Conservation (phyloP, 1,140 invertebrate species). For the Zaprionus nigranus region DNA sequence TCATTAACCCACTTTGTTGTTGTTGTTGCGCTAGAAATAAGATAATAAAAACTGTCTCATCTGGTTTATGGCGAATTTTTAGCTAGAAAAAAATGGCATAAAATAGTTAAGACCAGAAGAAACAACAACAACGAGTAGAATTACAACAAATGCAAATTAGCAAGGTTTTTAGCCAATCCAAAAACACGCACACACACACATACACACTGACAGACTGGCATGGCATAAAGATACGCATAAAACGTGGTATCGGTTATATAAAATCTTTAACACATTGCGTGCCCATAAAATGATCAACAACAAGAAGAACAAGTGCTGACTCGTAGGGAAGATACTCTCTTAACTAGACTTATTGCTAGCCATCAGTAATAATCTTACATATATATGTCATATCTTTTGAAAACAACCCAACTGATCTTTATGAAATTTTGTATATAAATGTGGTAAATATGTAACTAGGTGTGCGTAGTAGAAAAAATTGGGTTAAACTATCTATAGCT, state of each 20-base stretch:
- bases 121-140: conserved; percentile 22
- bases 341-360: too few species aligned
- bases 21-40: conserved; percentile 50
- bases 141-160: conserved; percentile 31
- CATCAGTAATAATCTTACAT: too few species aligned
- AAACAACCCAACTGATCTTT: neutral
- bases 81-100: conserved; percentile 31
- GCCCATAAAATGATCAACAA: neutral
- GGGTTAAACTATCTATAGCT: neutral
- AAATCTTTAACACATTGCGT: neutral
- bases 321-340: neutral
- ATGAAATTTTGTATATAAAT: neutral
- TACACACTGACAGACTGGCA: neutral
- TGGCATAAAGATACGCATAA: conserved; percentile 6
- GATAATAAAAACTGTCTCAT: conserved; percentile 62
- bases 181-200: conserved; percentile 3
- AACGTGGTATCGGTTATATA: neutral
- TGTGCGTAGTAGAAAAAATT: neutral
- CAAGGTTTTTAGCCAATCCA: conserved; percentile 36
- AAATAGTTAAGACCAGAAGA: conserved; percentile 22
- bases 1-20: conserved; percentile 74
- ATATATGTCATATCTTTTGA: neutral
- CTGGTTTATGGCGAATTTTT: conserved; percentile 65
- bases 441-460: neutral
- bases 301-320: neutral